Evolutionary conservation across 1,140 invertebrate species (phyloP), one percentile per base, ranked within the genome.

Genomic region (Papilio machaon): DNA sequence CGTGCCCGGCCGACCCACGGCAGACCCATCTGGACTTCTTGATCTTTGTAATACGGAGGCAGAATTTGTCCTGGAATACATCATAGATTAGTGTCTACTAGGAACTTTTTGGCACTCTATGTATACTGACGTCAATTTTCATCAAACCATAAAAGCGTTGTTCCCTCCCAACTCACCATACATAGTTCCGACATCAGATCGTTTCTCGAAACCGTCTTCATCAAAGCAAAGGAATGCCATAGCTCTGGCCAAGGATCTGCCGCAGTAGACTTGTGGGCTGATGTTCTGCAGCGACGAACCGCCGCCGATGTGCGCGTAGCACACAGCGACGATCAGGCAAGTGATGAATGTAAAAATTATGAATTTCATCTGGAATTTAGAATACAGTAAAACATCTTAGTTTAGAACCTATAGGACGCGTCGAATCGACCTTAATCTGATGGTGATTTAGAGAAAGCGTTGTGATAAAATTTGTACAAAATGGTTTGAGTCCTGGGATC

Each of bases 1-100:
- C 81, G 85, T 9, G 92, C 90, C 46, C 87, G 86, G 13, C 82
- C 81, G 15, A 89, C 84, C 90, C 87, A 89, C 0, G 89, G 87
- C 85, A 87, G 89, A 0, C 79, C 84, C 17, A 74, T 23, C 23
- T 82, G 83, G 4, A 47, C 79, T 0, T 90, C 89, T 23, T 87
- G 85, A 0, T 86, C 86, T 73, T 88, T 90, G 78, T 89, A 86
- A 76, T 88, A 91, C 0, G 89, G 88, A 9, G 87, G 30, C 6
- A 91, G 79, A 8, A 90, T 83, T 52, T 80, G 17, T 67, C 88
- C 91, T 92, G 83, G 9, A 84, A 87, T 35, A 73, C n/a, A 76
- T 23, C 15, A 67, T 76, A 30, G 54, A 19, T 58, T 15, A 52
- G 13, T 4, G 4, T 52, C 15, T 49, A 15, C 5, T 15, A 15